Evolutionary conservation across 2,888 invertebrate species (phyloP), one percentile per base, ranked within the genome.

Genomic region (Harpalus rufipes): DNA sequence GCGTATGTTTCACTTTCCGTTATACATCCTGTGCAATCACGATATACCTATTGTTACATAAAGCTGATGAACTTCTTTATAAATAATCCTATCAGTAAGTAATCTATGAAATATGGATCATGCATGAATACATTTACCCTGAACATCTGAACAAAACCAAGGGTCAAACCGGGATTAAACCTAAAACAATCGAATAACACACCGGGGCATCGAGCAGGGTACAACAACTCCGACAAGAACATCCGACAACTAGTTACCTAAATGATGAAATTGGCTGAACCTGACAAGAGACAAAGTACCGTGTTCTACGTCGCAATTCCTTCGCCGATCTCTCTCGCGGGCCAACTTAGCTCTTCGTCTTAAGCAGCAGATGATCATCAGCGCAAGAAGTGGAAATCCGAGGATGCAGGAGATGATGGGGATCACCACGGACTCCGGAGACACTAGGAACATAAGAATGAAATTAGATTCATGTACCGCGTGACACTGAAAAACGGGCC

Each of bases 351-450:
- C 97, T 88, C 97, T 93, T 88, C 96, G 93, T 85, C 97, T 92
- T 86, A 97, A 92, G 90, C 97, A 97, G 91, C 97, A 97, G 89
- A 97, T 97, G 86, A 97, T 95, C 87, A 97, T 93, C 85, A 97
- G 93, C 2, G 97, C 97, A 90, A 97, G 91, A 87, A 97, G 92
- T 58, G 97, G 97, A 89, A 97, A 97, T 85, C 97, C 97, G 89
- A 97, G 94, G 89, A 97, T 97, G 91, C 97, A 97, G 84, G 97
- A 97, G 79, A 97, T 95, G 87, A 97, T 97, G 63, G 97, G 97
- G 87, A 97, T 95, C 81, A 97, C 96, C 87, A 97, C 96, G 82
- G 96, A 96, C 91, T 97, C 97, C 80, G 97, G 96, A 76, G 96
- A 95, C 87, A 97, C 97, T 97, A 94, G 32, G 14, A 58, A 61